Base-by-base conservation (phyloP, 2,888 invertebrate genomes). In the Mythimna albipuncta region DNA sequence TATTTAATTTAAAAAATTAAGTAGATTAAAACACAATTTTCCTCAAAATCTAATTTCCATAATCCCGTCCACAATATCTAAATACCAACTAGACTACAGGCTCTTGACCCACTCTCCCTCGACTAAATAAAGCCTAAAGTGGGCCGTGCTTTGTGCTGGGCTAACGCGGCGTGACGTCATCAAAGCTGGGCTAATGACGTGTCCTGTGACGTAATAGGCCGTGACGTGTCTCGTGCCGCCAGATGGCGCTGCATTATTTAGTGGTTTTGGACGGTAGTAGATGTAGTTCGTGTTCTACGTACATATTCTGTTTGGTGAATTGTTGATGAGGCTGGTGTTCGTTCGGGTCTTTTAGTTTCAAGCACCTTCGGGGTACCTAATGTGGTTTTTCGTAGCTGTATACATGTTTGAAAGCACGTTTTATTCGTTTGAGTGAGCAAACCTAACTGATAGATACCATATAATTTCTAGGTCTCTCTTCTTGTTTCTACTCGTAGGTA, bases 121-220 rank as follows among this genome's bases (percentile, higher is more conserved):
- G 66, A 83, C 86, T 84, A 87, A 88, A 88, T 88, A 85, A 85
- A 87, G 72, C 78, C 82, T 86, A 87, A 81, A 89, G 87, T 85
- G 84, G 85, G 81, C 64, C 82, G 82, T 82, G 79, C 85, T 86
- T 86, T 86, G 77, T 86, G 86, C 83, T 84, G 72, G 86, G 87
- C 85, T 92, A 93, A 93, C 91, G 88, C 69, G 89, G 85, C 91
- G 90, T 93, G 93, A 93, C 93, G 92, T 91, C 92, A 91, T 91
- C 92, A 91, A 91, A 92, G 92, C 87, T 77, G 61, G 77, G 84
- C 88, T 91, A 91, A 91, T 90, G 91, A 91, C 89, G 89, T 89
- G 87, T 88, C 90, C 86, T 88, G 84, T 89, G 85, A 79, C 84
- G 89, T 91, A 92, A 92, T 89, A 89, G 89, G 87, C 89, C 91